Base-by-base conservation (phyloP, 2,797 vertebrate genomes). In the Alauda arvensis region DNA sequence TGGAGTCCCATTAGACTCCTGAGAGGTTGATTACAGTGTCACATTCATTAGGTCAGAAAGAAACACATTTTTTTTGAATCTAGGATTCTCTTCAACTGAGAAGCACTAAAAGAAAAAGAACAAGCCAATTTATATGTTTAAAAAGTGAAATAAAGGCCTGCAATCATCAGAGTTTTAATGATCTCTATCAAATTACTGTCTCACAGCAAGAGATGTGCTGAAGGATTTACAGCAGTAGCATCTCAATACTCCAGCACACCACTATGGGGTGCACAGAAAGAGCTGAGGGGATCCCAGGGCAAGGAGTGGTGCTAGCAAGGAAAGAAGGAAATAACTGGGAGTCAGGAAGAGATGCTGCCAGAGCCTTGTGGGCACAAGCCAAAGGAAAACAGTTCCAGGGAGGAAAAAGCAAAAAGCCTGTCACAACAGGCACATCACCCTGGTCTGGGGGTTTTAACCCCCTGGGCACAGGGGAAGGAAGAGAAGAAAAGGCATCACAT, bases 1-100 rank as follows among this genome's bases (percentile, higher is more conserved):
- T 46, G 28, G 28, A 83, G 80, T 39, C 66, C 61, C 92, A 33
- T 53, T 39, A 78, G 53, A 40, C 82, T 62, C 68, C 13, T 55
- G 25, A 91, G 88, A 92, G 87, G 60, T 7, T 87, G 84, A 94
- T 82, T 61, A 51, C 57, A 31, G 68, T 8, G 48, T 39, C 68
- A 90, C 31, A 34, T 57, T 75, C 28, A 29, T 79, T 78, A 72
- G 52, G 86, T 66, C 63, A 62, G 10, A 49, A 76, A 43, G n/a
- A 75, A 91, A 77, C 14, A 5, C 14, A 12, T 48, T 67, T 14
- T 26, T 9, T 29, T 79, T 37, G 42, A 80, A 77, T 31, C n/a
- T n/a, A 51, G 15, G 39, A 20, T 52, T 84, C 62, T 77, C 55
- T 66, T 77, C 49, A 57, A 17, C 39, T 57, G 39, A 49, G 18